Evolutionary conservation across 2,797 vertebrate species (phyloP).

Genomic region (Telmatherina bonti): DNA sequence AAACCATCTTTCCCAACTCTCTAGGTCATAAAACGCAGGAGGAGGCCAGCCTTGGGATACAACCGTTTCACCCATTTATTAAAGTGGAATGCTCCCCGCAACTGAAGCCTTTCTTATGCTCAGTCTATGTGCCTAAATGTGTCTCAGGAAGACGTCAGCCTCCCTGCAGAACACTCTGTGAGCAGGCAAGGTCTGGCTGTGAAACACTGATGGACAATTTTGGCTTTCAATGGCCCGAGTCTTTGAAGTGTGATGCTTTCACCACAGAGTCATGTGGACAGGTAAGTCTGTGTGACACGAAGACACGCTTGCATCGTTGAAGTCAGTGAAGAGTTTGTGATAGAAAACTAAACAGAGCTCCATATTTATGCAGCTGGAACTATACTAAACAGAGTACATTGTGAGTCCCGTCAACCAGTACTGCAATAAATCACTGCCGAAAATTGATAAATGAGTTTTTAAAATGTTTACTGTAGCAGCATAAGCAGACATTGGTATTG

Average conservation of each 20-base stretch:
- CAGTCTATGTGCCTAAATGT: slow-evolving; percentile 67
- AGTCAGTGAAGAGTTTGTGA: not conserved
- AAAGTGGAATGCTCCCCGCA: slow-evolving; percentile 61
- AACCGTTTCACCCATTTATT: slow-evolving; percentile 35
- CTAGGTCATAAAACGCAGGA: slow-evolving; percentile 56
- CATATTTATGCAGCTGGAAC: too few relatives aligned
- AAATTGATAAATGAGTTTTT: too few relatives aligned
- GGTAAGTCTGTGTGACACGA: slow-evolving; percentile 29
- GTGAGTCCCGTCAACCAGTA: too few relatives aligned
- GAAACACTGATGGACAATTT: slow-evolving; percentile 41
- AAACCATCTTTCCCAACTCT: slow-evolving; percentile 70
- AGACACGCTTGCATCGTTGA: not conserved
- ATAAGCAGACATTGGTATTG: too few relatives aligned
- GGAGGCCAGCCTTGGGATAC: not conserved
- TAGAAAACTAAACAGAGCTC: too few relatives aligned
- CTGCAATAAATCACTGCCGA: too few relatives aligned
- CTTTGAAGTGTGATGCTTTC: slow-evolving; percentile 51
- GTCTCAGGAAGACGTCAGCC: slow-evolving; percentile 37
- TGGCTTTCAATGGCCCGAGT: slow-evolving; percentile 48
- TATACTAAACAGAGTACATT: too few relatives aligned
- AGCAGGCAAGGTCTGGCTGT: slow-evolving; percentile 49
- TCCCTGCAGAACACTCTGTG: slow-evolving; percentile 68
- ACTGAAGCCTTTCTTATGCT: slow-evolving; percentile 72
- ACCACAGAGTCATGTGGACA: slow-evolving; percentile 53
- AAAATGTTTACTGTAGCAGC: too few relatives aligned